Conservation (phyloP, 2,797 vertebrate species). For the Muscicapa striata region DNA sequence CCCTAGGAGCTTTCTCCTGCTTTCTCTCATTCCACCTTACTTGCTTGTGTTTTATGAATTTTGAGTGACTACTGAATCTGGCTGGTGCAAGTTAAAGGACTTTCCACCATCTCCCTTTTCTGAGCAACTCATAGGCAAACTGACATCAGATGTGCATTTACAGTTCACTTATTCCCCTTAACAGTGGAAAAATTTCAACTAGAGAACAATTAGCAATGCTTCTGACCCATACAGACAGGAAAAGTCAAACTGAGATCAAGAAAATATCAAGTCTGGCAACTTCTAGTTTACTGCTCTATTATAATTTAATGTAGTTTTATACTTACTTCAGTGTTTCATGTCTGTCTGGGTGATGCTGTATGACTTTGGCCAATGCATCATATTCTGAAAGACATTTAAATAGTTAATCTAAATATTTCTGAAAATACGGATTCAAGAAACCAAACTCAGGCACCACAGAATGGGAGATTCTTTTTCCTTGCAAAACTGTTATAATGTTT, state of each 20-base stretch:
- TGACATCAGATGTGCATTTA: background rate
- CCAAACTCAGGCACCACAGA: background rate
- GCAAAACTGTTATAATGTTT: background rate
- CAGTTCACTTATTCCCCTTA: background rate
- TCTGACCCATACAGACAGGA: background rate
- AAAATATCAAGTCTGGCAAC: background rate
- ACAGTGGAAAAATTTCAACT: background rate
- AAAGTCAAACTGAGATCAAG: background rate
- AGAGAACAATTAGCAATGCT: background rate
- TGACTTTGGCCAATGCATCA: constrained; percentile 96
- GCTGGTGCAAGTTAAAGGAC: background rate
- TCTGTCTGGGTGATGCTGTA: constrained; percentile 95
- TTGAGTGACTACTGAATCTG: background rate
- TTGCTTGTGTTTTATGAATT: background rate
- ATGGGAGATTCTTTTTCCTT: background rate
- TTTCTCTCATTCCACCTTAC: background rate
- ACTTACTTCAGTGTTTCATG: constrained; percentile 97
- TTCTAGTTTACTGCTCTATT: background rate
- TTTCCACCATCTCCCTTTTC: background rate
- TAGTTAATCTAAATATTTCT: background rate
- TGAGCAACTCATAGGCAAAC: background rate
- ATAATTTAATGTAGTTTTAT: background rate
- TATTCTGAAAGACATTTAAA: constrained; percentile 85
- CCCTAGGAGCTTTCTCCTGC: background rate
- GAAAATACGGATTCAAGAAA: background rate